Conservation (phyloP, 2,797 vertebrate species). For the Aselliscus stoliczkanus region DNA sequence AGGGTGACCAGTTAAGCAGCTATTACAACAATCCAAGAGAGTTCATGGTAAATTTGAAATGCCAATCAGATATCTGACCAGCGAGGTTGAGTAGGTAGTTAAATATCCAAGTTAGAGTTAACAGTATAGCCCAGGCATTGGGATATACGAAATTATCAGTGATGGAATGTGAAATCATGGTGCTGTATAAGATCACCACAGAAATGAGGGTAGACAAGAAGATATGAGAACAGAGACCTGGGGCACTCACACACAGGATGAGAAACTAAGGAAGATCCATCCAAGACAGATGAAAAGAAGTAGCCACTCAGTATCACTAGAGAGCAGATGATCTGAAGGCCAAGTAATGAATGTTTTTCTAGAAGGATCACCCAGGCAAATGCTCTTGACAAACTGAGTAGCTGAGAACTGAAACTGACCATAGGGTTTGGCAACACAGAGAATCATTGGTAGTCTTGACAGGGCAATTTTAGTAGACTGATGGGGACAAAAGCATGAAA, state of each 20-base stretch:
- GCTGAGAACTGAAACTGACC: background rate
- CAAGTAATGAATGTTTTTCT: background rate
- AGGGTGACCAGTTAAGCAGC: background rate
- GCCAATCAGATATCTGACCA: background rate
- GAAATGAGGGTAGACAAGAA: background rate
- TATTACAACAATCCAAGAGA: background rate
- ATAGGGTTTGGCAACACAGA: background rate
- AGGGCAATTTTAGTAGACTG: background rate
- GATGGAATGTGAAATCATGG: background rate
- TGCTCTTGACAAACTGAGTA: background rate
- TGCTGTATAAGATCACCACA: background rate
- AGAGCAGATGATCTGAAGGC: background rate
- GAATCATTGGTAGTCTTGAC: background rate
- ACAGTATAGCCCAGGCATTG: background rate
- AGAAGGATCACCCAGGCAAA: background rate
- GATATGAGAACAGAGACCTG: background rate
- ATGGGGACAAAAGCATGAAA: background rate
- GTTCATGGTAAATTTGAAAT: background rate
- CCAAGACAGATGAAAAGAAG: background rate
- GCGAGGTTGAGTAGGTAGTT: background rate
- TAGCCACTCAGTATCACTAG: background rate
- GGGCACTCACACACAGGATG: background rate
- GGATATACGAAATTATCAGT: background rate
- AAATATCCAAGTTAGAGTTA: background rate
- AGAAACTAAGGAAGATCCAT: background rate